Evolutionary conservation across 2,888 invertebrate genomes (phyloP).

Genomic region (Epsilonema sp.): DNA sequence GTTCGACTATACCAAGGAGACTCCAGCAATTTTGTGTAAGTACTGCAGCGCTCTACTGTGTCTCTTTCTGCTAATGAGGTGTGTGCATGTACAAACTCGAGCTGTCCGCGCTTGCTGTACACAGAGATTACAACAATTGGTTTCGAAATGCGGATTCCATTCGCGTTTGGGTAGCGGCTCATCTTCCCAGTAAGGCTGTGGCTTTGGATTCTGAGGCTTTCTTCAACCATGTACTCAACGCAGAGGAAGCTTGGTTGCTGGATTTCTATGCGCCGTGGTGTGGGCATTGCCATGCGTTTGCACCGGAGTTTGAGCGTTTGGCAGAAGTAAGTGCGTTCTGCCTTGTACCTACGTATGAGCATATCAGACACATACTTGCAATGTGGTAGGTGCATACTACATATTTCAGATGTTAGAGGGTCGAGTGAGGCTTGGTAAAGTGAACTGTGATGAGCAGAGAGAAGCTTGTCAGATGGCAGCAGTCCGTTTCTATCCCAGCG

Average conservation of each 20-base stretch:
- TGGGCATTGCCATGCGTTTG: conserved; percentile 43
- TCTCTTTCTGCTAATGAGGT: not conserved
- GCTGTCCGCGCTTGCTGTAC: too few species aligned
- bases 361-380: too few species aligned
- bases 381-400: too few species aligned
- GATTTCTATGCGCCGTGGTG: conserved; percentile 39
- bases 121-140: conserved; percentile 35
- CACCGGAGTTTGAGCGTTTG: conserved; percentile 46
- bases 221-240: conserved; percentile 36
- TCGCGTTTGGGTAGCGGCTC: conserved; percentile 43
- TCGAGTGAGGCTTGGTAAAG: conserved; percentile 41
- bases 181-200: conserved; percentile 42
- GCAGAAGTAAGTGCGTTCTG: conserved; percentile 38
- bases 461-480: conserved; percentile 38
- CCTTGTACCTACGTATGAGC: not conserved
- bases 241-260: conserved; percentile 37
- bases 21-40: conserved; percentile 8
- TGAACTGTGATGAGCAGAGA: conserved; percentile 44
- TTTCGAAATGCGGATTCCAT: conserved; percentile 43
- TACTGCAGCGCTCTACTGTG: not conserved
- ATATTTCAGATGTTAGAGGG: conserved; percentile 33
- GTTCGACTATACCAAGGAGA: conserved; percentile 46
- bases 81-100: too few species aligned
- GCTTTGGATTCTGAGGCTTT: conserved; percentile 33
- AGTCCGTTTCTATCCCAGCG: conserved; percentile 42